phyloP scores from a whole-genome alignment of 2,888 invertebrate species.

The Megalurothrips usitatus region DNA sequence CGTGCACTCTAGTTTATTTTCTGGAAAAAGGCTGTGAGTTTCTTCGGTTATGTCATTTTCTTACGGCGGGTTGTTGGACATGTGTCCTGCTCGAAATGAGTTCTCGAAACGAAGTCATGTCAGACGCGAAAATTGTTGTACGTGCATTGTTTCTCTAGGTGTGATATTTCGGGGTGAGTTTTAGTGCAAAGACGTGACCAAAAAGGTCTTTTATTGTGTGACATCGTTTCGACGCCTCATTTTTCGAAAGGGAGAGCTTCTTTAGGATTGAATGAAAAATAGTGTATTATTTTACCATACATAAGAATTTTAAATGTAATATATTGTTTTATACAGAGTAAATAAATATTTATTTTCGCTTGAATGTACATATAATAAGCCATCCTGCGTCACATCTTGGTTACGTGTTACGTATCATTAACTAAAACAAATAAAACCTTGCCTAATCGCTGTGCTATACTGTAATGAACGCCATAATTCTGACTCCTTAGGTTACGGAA shows the following conservation, averaged over 20 bases:
- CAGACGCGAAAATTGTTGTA: not conserved
- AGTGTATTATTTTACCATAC: conserved; percentile 11
- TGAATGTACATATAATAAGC: conserved; percentile 17
- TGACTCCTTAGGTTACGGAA: not conserved
- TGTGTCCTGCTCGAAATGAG: not conserved
- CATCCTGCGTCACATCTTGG: not conserved
- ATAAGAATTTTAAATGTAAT: conserved; percentile 23
- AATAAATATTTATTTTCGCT: conserved; percentile 27
- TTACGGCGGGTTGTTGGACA: not conserved
- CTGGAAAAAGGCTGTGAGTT: conserved; percentile 26
- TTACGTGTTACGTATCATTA: not conserved
- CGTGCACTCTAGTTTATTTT: conserved; percentile 23
- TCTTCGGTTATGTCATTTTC: conserved; percentile 25
- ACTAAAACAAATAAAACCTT: conserved; percentile 5
- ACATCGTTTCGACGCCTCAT: not conserved
- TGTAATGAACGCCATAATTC: not conserved
- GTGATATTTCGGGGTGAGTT: not conserved
- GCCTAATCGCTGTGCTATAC: not conserved
- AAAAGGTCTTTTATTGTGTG: not conserved
- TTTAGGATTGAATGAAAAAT: not conserved
- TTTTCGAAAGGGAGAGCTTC: not conserved
- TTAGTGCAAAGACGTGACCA: not conserved
- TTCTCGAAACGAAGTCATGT: not conserved
- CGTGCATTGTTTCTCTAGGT: not conserved
- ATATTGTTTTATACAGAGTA: conserved; percentile 27